Base-by-base conservation (phyloP, 2,888 invertebrate species). In the Chymomyza procnemis region DNA sequence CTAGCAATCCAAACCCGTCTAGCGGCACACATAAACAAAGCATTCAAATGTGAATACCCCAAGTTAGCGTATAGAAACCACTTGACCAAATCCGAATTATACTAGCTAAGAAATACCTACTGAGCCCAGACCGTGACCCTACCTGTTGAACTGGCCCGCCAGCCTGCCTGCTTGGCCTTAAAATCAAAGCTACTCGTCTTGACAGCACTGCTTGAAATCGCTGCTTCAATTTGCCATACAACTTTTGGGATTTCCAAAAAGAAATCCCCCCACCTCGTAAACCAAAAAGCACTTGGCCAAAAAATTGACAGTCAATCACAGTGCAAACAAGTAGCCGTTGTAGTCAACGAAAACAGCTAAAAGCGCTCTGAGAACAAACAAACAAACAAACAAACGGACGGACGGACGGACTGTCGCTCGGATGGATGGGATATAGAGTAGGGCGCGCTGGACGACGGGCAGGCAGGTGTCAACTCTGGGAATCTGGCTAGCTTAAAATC, bases 331-430 rank as follows among this genome's bases (percentile, higher is more conserved):
- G 26, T 26, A 26, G 26, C 26, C 26, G 26, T n/a, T n/a, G n/a
- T 4, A 26, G 26, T 26, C 26, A 41, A 41, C 34, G 34, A 41
- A 41, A 41, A 58, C 34, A 41, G 34, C 41, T 34, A 16, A 58
- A 58, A 41, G 19, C 19, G 58, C 46, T 58, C 21, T 41, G 34
- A 26, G 60, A 60, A 60, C 48, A 50, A 60, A n/a, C 60, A 48
- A 50, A 48, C 18, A 60, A 60, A 48, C 19, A 58, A 16, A 41
- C 18, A 30, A 2, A 58, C 4, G 46, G 57, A 57, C 57, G 30
- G 30, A 48, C 48, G 8, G n/a, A n/a, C n/a, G n/a, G n/a, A n/a
- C n/a, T n/a, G n/a, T n/a, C n/a, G n/a, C n/a, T n/a, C n/a, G n/a
- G n/a, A n/a, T n/a, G n/a, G n/a, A n/a, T n/a, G n/a, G n/a, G n/a